These are phyloP conservation scores for Oligia fasciuncula DNA, from an alignment of 2,888 invertebrate genomes.

Conservation along the genomic window DNA sequence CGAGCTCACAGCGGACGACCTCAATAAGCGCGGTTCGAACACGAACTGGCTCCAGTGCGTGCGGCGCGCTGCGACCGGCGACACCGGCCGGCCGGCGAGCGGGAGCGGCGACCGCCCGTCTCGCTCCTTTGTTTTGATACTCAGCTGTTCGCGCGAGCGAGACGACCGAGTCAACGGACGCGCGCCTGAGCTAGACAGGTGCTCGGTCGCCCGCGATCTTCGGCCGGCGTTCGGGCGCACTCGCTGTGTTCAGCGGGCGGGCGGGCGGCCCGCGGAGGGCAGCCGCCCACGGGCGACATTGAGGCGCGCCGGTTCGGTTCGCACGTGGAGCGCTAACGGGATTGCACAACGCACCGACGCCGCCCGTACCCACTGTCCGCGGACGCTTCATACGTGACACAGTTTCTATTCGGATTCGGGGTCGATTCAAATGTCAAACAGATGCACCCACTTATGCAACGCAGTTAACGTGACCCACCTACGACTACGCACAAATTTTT, in stretches of 20 bases:
- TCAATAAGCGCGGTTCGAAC: slow-evolving; percentile 85
- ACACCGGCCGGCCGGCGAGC: slow-evolving; percentile 90
- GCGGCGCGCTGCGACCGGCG: slow-evolving; percentile 77
- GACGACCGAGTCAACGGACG: slow-evolving; percentile 71
- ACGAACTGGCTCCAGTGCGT: slow-evolving; percentile 87
- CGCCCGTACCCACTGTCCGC: slow-evolving; percentile 77
- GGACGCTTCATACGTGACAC: slow-evolving; percentile 87
- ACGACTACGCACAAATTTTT: slow-evolving; percentile 72
- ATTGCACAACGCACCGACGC: slow-evolving; percentile 87
- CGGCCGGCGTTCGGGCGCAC: slow-evolving; percentile 74
- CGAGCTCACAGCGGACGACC: slow-evolving; percentile 85
- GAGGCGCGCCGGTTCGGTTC: slow-evolving; percentile 86
- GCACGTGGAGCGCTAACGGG: slow-evolving; percentile 89
- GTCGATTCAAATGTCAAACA: slow-evolving; percentile 90
- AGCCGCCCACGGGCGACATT: slow-evolving; percentile 88
- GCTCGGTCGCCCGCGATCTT: slow-evolving; percentile 75
- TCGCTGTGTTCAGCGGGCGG: slow-evolving; percentile 83
- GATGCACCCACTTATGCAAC: slow-evolving; percentile 89
- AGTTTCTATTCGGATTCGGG: slow-evolving; percentile 90
- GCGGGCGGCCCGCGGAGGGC: slow-evolving; percentile 74
- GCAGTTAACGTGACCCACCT: slow-evolving; percentile 80
- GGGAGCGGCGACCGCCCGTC: slow-evolving; percentile 88
- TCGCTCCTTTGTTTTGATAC: slow-evolving; percentile 90
- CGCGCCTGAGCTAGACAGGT: slow-evolving; percentile 74
- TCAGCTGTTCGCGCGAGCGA: slow-evolving; percentile 88